Percentiles rank a stretch among this genome's conserved stretches.
phyloP scores from a whole-genome alignment of 2,888 invertebrate genomes.

The Parnassius glacialis region DNA sequence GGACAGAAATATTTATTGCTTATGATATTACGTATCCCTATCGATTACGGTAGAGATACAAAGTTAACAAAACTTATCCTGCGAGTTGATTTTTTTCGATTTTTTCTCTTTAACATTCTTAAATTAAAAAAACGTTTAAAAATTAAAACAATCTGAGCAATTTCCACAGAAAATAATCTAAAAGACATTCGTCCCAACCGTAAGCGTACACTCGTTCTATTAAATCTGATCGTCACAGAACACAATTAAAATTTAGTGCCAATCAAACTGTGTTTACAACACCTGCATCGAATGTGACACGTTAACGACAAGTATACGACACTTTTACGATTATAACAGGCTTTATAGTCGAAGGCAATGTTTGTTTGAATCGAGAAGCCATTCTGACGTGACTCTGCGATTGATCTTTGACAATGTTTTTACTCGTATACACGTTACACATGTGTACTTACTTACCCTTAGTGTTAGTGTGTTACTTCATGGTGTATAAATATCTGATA shows the following conservation, averaged over 20 bases:
- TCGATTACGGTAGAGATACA: too few species aligned
- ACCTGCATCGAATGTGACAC: conserved; percentile 16
- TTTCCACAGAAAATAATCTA: neutral
- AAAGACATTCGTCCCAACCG: neutral
- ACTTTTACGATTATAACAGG: conserved; percentile 8
- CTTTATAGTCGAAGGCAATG: conserved; percentile 2
- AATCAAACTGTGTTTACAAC: conserved; percentile 16
- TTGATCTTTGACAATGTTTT: conserved; percentile 19
- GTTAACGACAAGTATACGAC: conserved; percentile 9
- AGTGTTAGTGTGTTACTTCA: too few species aligned
- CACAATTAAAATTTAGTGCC: conserved; percentile 13
- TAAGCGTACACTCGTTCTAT: neutral
- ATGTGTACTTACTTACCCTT: neutral
- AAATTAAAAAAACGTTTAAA: too few species aligned
- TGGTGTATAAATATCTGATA: too few species aligned
- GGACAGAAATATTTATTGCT: too few species aligned
- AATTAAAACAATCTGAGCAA: too few species aligned
- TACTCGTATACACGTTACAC: neutral
- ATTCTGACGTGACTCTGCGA: conserved; percentile 4
- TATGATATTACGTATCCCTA: too few species aligned
- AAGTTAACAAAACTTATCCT: too few species aligned
- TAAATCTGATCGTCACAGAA: neutral
- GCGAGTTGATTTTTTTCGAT: too few species aligned
- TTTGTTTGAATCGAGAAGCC: conserved; percentile 9
- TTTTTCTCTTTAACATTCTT: too few species aligned